Percentiles rank a stretch among this genome's conserved stretches.
Evolutionary conservation across 2,888 invertebrate species (phyloP).

Genomic region (Sabellastarte sp.): DNA sequence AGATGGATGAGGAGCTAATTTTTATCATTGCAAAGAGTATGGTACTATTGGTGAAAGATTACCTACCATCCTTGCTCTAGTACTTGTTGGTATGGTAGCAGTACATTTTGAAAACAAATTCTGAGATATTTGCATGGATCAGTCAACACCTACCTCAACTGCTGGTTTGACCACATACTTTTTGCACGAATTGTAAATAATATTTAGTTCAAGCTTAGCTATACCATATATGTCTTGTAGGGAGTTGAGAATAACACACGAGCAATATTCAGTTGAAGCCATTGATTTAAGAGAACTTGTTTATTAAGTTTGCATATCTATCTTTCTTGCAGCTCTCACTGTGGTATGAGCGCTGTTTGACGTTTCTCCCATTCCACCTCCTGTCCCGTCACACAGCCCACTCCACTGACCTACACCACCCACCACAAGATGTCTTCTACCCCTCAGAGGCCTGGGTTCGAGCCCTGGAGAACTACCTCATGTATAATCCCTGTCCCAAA

Average conservation of each 20-base stretch:
- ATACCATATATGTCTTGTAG: too few relatives aligned
- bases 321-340: slow-evolving; percentile 12
- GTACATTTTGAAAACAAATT: too few relatives aligned
- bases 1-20: too few relatives aligned
- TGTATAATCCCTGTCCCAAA: slow-evolving; percentile 13
- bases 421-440: background rate
- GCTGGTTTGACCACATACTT: too few relatives aligned
- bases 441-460: slow-evolving; percentile 12
- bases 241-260: background rate
- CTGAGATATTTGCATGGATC: too few relatives aligned
- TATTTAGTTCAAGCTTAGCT: too few relatives aligned
- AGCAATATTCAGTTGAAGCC: background rate
- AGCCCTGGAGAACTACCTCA: slow-evolving; percentile 15
- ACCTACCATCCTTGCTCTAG: too few relatives aligned
- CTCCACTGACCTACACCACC: background rate
- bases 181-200: too few relatives aligned
- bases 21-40: too few relatives aligned
- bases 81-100: too few relatives aligned
- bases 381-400: slow-evolving; percentile 7
- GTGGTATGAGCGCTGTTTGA: slow-evolving; percentile 16
- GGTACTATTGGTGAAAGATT: too few relatives aligned
- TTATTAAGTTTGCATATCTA: background rate
- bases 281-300: background rate
- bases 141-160: too few relatives aligned
- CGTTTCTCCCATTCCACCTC: slow-evolving; percentile 20